Base-by-base conservation (phyloP, 2,797 vertebrate genomes). In the Brotogeris chrysoptera region DNA sequence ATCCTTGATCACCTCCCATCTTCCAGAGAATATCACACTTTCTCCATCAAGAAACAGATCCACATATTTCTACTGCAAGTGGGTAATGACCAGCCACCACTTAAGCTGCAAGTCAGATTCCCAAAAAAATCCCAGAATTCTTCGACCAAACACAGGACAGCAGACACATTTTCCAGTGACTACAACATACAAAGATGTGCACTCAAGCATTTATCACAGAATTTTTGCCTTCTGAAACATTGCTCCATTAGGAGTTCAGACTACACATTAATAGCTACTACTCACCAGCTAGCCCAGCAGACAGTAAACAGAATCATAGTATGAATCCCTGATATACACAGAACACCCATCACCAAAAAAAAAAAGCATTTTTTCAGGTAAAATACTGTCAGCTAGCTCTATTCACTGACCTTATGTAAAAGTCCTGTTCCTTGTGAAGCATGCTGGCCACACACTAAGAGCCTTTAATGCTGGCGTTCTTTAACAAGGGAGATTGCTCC, bases 371-470 rank as follows among this genome's bases (percentile, higher is more conserved):
- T 85, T 11, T 84, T 73, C 38, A 44, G 18, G 52, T 76, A 4
- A 0, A 71, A 68, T 6, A 69, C 24, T 28, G 28, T 61, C 44
- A 49, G 4, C 17, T 34, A 59, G 10, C 34, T 16, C 10, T 55
- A 10, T 52, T 46, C 41, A 81, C 16, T 38, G 61, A 68, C 44
- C 24, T 28, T 30, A 6, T 24, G 4, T 6, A 32, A 70, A 69
- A 84, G 53, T 3, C 28, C n/a, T 34, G 7, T 38, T 79, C 34
- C 16, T 25, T 13, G 5, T 43, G 87, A 84, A 65, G 20, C 23
- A 85, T 0, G 1, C 2, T n/a, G 12, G 11, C 15, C 25, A 65
- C 7, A 38, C 0, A 0, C 3, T 4, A 70, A 79, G 5, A 80
- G 4, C 10, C 18, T 9, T 13, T n/a, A 71, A 30, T 8, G 55